Evolutionary conservation across 2,113 vertebrate species (phyloP).

Genomic region (Megalops atlanticus): DNA sequence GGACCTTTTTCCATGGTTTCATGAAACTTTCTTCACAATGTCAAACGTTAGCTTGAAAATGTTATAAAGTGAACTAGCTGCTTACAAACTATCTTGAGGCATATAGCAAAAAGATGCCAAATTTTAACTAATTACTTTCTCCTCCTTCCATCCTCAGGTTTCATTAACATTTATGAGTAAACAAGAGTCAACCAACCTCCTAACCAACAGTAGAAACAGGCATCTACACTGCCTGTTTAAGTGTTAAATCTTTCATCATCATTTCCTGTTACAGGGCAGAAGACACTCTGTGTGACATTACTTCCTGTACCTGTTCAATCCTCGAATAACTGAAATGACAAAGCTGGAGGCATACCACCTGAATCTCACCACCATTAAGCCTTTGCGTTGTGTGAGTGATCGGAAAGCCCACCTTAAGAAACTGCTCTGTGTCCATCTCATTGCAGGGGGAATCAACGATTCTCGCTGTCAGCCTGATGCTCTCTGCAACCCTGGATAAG

Average conservation of each 20-base stretch:
- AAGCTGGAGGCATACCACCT: no score
- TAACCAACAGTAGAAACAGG: no score
- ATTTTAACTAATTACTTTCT: no score
- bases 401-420: slow-evolving; percentile 22
- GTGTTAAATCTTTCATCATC: neutral
- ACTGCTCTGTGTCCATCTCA: slow-evolving; percentile 38
- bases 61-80: neutral
- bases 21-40: neutral
- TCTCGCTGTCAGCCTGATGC: slow-evolving; percentile 23
- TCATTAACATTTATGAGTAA: no score
- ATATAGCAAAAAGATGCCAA: no score
- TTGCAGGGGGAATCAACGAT: slow-evolving; percentile 36
- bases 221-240: no score
- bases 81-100: neutral
- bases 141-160: no score
- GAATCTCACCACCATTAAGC: no score
- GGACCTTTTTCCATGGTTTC: neutral
- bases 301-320: neutral
- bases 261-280: neutral
- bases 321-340: no score
- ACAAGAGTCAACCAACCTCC: no score
- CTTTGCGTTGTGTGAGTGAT: neutral
- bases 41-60: neutral
- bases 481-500: slow-evolving; percentile 28
- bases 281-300: neutral